Conservation (phyloP, 1,140 invertebrate species). For the Drosophila murphyi region DNA sequence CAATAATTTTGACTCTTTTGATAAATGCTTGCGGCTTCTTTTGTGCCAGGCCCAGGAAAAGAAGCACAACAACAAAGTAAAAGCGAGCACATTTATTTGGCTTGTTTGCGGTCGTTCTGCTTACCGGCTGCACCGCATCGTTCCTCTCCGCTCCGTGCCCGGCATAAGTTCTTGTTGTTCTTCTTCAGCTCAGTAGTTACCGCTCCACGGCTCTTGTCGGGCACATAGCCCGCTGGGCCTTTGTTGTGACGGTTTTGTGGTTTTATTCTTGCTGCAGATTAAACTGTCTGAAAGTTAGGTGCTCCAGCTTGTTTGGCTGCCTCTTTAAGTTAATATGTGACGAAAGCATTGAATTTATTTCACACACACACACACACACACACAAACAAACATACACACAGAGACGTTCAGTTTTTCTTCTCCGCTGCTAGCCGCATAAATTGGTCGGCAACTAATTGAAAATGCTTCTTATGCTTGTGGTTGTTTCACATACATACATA, state of each 20-base stretch:
- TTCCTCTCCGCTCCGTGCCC: not conserved
- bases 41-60: constrained; percentile 47
- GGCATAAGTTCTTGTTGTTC: not conserved
- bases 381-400: constrained; percentile 3
- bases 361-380: constrained; percentile 22
- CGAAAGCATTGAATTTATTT: constrained; percentile 72
- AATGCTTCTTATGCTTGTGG: constrained; percentile 65
- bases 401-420: not conserved
- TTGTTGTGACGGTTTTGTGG: constrained; percentile 69
- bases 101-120: constrained; percentile 68
- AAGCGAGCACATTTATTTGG: constrained; percentile 74
- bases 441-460: constrained; percentile 79
- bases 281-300: constrained; percentile 3
- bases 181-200: not conserved
- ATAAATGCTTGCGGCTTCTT: constrained; percentile 63
- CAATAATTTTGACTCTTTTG: constrained; percentile 65
- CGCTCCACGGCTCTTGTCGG: constrained; percentile 11
- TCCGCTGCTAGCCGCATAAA: constrained; percentile 63
- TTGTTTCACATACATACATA: constrained; percentile 36
- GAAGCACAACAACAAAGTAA: constrained; percentile 40
- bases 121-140: constrained; percentile 3
- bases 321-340: constrained; percentile 69
- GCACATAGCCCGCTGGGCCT: constrained; percentile 50
- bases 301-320: constrained; percentile 6
- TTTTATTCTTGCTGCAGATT: constrained; percentile 60